Evolutionary conservation across 2,797 vertebrate species (phyloP), one percentile per base, ranked within the genome.

Genomic region (Falco rusticolus): DNA sequence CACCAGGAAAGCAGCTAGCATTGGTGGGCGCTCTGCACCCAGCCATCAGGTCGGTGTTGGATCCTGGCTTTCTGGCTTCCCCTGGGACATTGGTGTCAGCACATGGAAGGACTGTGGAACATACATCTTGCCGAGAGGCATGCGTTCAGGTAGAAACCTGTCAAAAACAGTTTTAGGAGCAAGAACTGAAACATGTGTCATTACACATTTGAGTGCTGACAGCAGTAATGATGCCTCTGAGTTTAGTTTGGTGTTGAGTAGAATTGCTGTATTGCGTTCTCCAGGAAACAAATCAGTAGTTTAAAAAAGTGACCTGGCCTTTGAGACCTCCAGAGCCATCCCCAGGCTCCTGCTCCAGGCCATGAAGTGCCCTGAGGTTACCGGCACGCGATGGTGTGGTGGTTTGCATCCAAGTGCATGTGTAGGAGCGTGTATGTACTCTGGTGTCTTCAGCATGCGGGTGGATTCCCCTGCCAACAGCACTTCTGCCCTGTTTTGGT

Each of bases 321-420:
- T 43, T 9, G 69, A 24, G 45, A 13, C 47, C 54, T 47, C n/a
- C 54, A 34, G 2, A 94, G 78, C 37, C 31, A 18, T 82, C 18
- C 28, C 24, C 41, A 48, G 47, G 75, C 28, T 60, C 25, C 69
- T 1, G 8, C 43, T 81, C 6, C 26, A 28, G 24, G 11, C 47
- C 22, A 4, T 6, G 9, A 3, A 19, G 25, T 71, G 33, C 16
- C 47, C 53, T 6, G 31, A 60, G 45, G 20, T 37, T 37, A 11
- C 34, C 24, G 39, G 11, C 29, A 18, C 37, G 53, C 2, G 0
- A 1, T 9, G 29, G n/a, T 7, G 29, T 43, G 50, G 5, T 43
- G 28, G 2, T 18, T 60, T 56, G 13, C 16, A 22, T 16, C 34
- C 0, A 0, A 34, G 26, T 3, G 0, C n/a, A 0, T 2, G 0